Evolutionary conservation across 2,888 invertebrate species (phyloP), one percentile per base, ranked within the genome.

Genomic region (Chaetogeoica ovagalla): DNA sequence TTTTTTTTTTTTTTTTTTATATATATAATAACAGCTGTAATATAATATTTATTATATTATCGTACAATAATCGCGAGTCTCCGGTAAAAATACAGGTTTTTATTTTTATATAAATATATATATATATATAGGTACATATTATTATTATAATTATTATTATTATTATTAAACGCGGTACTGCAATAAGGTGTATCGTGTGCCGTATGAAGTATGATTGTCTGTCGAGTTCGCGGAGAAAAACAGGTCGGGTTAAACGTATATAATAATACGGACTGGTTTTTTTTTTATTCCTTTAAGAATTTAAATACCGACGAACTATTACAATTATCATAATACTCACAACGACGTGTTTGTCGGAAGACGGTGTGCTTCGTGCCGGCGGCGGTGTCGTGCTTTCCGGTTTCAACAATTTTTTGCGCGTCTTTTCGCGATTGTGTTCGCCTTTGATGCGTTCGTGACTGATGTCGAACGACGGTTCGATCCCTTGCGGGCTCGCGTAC

Each of bases 381-480:
- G 43, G 37, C 19, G 37, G 69, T 13, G 65, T 57, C 13, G 69
- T 62, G 1, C 66, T 63, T n/a, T 52, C 70, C 52, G 60, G 69
- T 37, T 55, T 60, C 7, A n/a, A 30, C 37, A 19, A 55, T 19
- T 52, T 52, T 63, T 71, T 79, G 30, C 23, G 79, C 17, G 43
- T 79, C 23, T 63, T 55, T 63, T 79, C 71, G 43, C n/a, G 79
- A 57, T 71, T 79, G 55, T 79, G 70, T 57, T 79, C 71, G 6
- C 79, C 77, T 79, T 79, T 79, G 55, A 79, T 65, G 39, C 70
- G 90, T 83, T 91, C 91, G 83, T 91, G 91, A 0, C 91, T 91
- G 83, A 91, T 90, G 83, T 91, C 91, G 82, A 91, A 91, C 0
- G 75, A 82, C n/a, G 73, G 79, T 55, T 79, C 79, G 15, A 79